These are phyloP conservation scores for Potamarius usumacintae DNA, from an alignment of 2,113 vertebrate genomes.

Conservation along the genomic window DNA sequence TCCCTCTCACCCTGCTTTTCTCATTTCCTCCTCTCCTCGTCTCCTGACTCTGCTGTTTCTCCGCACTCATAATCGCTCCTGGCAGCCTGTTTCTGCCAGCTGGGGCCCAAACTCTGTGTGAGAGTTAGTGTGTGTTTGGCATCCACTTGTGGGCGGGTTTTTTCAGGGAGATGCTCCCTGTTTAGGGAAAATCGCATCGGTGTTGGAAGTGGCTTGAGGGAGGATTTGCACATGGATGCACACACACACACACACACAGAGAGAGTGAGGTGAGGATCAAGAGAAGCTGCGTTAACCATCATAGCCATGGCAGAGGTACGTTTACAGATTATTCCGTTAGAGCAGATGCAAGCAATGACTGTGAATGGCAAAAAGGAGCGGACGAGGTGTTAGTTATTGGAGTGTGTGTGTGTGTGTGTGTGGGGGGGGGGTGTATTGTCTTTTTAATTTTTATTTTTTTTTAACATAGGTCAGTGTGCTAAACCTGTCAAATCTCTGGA, in stretches of 20 bases:
- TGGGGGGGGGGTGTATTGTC: not conserved
- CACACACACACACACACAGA: conserved; percentile 2
- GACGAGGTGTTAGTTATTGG: not conserved
- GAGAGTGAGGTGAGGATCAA: conserved; percentile 49
- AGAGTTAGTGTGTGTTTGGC: not conserved
- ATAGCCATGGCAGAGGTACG: conserved; percentile 52
- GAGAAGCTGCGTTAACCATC: conserved; percentile 51
- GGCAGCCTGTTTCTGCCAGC: conserved; percentile 44
- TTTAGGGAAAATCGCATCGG: conserved; percentile 25
- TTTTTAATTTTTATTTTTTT: too few species aligned
- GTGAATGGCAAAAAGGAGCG: conserved; percentile 29
- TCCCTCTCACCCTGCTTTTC: not conserved
- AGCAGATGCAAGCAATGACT: conserved; percentile 22
- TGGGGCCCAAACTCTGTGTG: conserved; percentile 25
- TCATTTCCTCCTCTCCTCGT: not conserved
- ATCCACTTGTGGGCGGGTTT: conserved; percentile 1
- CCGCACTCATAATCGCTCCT: conserved; percentile 30
- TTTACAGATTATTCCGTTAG: not conserved
- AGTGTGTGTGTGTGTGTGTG: not conserved
- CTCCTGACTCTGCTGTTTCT: conserved; percentile 40
- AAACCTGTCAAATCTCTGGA: not conserved
- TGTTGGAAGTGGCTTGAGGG: conserved; percentile 5
- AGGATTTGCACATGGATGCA: conserved; percentile 16
- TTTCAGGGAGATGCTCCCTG: conserved; percentile 3
- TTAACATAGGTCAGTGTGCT: too few species aligned